Evolutionary conservation across 2,888 invertebrate species (phyloP).

Genomic region (Polydrusus tereticollis): DNA sequence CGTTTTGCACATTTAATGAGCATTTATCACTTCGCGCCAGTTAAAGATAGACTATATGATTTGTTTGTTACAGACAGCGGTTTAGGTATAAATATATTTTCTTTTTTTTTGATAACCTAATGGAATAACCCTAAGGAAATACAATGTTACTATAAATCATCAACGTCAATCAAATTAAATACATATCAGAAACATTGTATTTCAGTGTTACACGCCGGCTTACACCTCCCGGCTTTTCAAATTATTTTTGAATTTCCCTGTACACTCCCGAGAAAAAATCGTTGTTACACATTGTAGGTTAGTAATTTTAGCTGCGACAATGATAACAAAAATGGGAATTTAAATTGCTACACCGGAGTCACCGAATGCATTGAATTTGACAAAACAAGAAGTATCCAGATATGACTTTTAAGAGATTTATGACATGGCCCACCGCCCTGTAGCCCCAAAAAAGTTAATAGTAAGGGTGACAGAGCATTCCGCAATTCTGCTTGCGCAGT

Average conservation of each 20-base stretch:
- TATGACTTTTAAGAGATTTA: conserved; percentile 46
- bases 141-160: too few relatives aligned
- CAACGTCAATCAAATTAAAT: too few relatives aligned
- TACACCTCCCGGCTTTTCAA: not conserved
- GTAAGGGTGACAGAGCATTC: conserved; percentile 53
- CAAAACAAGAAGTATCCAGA: conserved; percentile 34
- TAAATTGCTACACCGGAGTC: not conserved
- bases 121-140: too few relatives aligned
- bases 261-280: too few relatives aligned
- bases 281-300: not conserved
- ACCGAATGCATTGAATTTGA: conserved; percentile 35
- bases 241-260: not conserved
- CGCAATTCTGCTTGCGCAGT: conserved; percentile 37
- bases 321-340: not conserved
- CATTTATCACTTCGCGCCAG: too few relatives aligned
- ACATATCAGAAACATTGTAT: too few relatives aligned
- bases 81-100: too few relatives aligned
- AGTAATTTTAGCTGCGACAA: not conserved
- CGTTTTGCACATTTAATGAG: too few relatives aligned
- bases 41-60: too few relatives aligned
- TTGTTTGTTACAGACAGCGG: too few relatives aligned
- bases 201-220: too few relatives aligned
- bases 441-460: conserved; percentile 53
- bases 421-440: conserved; percentile 28
- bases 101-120: too few relatives aligned